phyloP scores from a whole-genome alignment of 1,140 invertebrate species.

The Pogonomyrmex californicus region DNA sequence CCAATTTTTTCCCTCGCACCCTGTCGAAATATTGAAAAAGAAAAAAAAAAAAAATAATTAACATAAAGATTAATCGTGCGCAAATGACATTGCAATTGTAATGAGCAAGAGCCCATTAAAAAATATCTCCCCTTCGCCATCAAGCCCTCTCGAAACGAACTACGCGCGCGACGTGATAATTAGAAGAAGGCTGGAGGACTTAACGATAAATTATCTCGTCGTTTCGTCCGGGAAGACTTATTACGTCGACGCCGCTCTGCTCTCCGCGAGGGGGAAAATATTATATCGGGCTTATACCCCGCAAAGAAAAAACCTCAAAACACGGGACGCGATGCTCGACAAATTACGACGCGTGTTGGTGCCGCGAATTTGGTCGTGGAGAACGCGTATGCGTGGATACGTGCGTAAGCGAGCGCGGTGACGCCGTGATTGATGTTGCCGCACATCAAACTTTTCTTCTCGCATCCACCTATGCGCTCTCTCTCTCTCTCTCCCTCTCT shows the following conservation, averaged over 20 bases:
- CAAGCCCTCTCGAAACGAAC: neutral
- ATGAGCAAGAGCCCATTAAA: slow-evolving; percentile 27
- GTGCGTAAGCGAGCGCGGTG: slow-evolving; percentile 63
- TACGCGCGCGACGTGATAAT: slow-evolving; percentile 46
- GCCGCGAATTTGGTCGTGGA: slow-evolving; percentile 6
- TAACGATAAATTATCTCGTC: slow-evolving; percentile 58
- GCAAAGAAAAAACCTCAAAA: slow-evolving; percentile 53
- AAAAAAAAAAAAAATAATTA: slow-evolving; percentile 21
- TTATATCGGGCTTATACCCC: slow-evolving; percentile 23
- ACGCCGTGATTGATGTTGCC: slow-evolving; percentile 73
- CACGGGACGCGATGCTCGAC: slow-evolving; percentile 38
- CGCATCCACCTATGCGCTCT: slow-evolving; percentile 24
- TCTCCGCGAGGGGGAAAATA: slow-evolving; percentile 1
- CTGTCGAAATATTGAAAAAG: neutral
- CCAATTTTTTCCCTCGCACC: neutral
- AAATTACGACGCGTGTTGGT: slow-evolving; percentile 33
- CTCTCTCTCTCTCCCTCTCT: neutral
- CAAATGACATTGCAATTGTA: neutral
- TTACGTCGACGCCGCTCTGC: slow-evolving; percentile 46
- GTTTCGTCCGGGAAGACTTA: slow-evolving; percentile 33
- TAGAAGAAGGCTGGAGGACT: slow-evolving; percentile 25
- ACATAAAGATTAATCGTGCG: slow-evolving; percentile 26
- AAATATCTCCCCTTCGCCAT: neutral
- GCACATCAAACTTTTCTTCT: slow-evolving; percentile 54
- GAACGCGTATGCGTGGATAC: slow-evolving; percentile 49